Percentiles rank a stretch among this genome's conserved stretches.
phyloP scores from a whole-genome alignment of 2,113 vertebrate genomes.

The Mohoua ochrocephala region DNA sequence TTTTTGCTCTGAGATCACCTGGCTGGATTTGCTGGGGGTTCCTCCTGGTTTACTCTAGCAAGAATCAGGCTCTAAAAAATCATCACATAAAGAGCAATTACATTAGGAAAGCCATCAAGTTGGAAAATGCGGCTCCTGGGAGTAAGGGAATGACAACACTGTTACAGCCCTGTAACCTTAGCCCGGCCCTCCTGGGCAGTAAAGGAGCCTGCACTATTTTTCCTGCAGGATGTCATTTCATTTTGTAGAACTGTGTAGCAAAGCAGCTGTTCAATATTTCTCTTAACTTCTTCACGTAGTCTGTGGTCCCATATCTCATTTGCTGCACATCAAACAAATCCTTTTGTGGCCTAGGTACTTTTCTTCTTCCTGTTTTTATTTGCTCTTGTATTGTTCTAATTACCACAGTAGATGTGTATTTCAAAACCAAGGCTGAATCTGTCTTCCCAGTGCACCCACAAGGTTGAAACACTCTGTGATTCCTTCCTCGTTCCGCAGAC shows the following conservation, averaged over 20 bases:
- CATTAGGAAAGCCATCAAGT: constrained; percentile 26
- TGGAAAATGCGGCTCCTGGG: constrained; percentile 37
- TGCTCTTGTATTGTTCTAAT: constrained; percentile 17
- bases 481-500: background rate
- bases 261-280: constrained; percentile 46
- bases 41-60: background rate
- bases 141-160: constrained; percentile 15
- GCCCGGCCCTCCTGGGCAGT: constrained; percentile 34
- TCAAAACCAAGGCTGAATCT: background rate
- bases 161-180: constrained; percentile 26
- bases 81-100: constrained; percentile 32
- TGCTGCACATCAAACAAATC: constrained; percentile 48
- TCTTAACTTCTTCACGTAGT: background rate
- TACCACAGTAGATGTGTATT: background rate
- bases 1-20: background rate
- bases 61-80: background rate
- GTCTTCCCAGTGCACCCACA: background rate
- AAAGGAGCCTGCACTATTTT: background rate
- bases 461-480: background rate
- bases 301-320: constrained; percentile 55
- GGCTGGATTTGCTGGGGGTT: background rate
- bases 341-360: constrained; percentile 27
- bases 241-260: constrained; percentile 13
- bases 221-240: constrained; percentile 51
- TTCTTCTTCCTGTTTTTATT: constrained; percentile 43